Percentiles rank a stretch among this genome's conserved stretches.
phyloP scores from a whole-genome alignment of 2,888 invertebrate genomes.

The Drymonia ruficornis region DNA sequence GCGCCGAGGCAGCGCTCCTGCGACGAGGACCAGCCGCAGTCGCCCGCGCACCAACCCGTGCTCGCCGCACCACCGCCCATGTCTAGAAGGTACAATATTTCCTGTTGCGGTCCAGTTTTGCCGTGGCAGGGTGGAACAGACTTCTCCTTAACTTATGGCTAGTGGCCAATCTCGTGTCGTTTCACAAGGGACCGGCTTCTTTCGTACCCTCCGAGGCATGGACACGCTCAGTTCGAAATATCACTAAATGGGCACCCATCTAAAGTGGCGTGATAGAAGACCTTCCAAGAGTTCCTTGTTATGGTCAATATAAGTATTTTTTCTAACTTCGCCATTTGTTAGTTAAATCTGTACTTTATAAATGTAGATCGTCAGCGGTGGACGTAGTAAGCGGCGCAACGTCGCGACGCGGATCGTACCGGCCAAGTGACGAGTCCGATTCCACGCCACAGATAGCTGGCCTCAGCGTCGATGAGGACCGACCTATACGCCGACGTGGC shows the following conservation, averaged over 20 bases:
- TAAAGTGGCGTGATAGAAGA: too few relatives aligned
- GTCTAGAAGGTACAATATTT: constrained; percentile 86
- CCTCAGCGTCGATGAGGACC: constrained; percentile 88
- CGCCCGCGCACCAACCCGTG: constrained; percentile 76
- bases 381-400: constrained; percentile 90
- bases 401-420: constrained; percentile 87
- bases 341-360: constrained; percentile 4
- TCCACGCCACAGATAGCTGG: constrained; percentile 84
- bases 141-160: too few relatives aligned
- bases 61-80: constrained; percentile 89
- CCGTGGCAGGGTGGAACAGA: too few relatives aligned
- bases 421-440: constrained; percentile 83
- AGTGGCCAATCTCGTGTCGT: too few relatives aligned
- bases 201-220: too few relatives aligned
- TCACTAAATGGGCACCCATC: too few relatives aligned
- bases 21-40: constrained; percentile 87
- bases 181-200: too few relatives aligned
- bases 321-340: too few relatives aligned
- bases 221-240: too few relatives aligned
- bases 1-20: constrained; percentile 91
- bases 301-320: too few relatives aligned
- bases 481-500: constrained; percentile 90
- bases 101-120: too few relatives aligned
- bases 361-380: constrained; percentile 90
- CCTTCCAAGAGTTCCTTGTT: too few relatives aligned